Evolutionary conservation across 1,140 invertebrate genomes (phyloP), one percentile per base, ranked within the genome.

Genomic region (Hormaphis cornu): DNA sequence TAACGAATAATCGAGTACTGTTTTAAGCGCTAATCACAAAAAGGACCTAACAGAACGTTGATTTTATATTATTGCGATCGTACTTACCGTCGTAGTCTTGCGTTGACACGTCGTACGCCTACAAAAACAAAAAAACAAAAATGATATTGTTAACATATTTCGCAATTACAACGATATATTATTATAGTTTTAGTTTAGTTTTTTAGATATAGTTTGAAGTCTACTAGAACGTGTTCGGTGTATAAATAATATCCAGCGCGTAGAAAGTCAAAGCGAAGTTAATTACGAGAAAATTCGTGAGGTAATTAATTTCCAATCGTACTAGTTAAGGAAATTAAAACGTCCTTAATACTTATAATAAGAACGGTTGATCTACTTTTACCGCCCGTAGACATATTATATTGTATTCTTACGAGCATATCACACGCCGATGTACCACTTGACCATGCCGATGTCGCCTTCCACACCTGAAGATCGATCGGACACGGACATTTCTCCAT

Each of bases 11-110:
- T 4, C 30, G 30, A 6, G 9, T 9, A 9, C 9, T 9, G 30
- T 33, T 9, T 6, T 33, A 33, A 33, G 9, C 30, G 9, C 16
- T 8, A 18, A 44, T 7, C 42, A 4, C 6, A 7, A 44, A 44
- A 4, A 18, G 18, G 14, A 44, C 6, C 6, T 4, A 14, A 14
- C 16, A 5, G 9, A 50, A 1, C 5, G 20, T 24, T 24, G 24
- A 24, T 2, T 2, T 28, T 12, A 12, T 53, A 30, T 53, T 14
- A 6, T 53, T 12, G 58, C 33, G 52, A 63, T 48, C 48, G 8
- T 46, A 71, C 70, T 73, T 48, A 71, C 72, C 72, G 37, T 73
- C 72, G 48, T 73, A 73, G 30, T 73, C 72, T 70, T 73, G 72
- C 2, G 61, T 24, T 1, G 54, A 44, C 14, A 54, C 63, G 14